These are phyloP conservation scores for Lysandra coridon DNA, from an alignment of 2,888 invertebrate genomes.

Conservation along the genomic window DNA sequence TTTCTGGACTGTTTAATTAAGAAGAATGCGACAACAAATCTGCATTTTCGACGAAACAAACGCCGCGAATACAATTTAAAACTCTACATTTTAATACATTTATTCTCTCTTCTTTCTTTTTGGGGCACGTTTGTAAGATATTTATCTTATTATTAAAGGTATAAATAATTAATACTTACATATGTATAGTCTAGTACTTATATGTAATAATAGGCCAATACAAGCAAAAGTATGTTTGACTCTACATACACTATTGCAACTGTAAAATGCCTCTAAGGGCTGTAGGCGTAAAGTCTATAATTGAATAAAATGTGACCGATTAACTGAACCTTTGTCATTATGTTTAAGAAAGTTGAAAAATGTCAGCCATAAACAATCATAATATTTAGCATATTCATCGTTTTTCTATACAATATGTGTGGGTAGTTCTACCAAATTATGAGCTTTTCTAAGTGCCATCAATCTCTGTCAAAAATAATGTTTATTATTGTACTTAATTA, in stretches of 20 bases:
- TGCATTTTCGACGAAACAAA: background rate
- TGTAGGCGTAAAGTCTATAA: background rate
- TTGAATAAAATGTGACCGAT: background rate
- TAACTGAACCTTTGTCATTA: background rate
- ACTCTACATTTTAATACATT: background rate
- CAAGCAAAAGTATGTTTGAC: background rate
- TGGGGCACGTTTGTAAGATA: background rate
- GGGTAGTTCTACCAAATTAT: conserved; percentile 2
- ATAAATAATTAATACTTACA: background rate
- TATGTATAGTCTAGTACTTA: too few relatives aligned
- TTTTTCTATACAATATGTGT: conserved; percentile 22
- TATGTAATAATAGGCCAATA: background rate
- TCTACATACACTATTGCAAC: background rate
- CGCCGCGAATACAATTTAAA: background rate
- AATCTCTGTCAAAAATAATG: conserved; percentile 10
- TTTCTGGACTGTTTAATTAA: background rate
- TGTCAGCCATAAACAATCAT: conserved; percentile 24
- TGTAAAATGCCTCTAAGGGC: background rate
- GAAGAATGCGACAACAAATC: background rate
- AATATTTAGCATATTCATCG: conserved; percentile 20
- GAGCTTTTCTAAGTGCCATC: background rate
- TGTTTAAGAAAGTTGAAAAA: conserved; percentile 22
- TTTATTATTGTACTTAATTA: conserved; percentile 14
- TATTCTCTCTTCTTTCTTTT: background rate
- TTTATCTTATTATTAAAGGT: background rate